Conservation (phyloP, 2,797 vertebrate genomes). For the Phoeniculus purpureus region DNA sequence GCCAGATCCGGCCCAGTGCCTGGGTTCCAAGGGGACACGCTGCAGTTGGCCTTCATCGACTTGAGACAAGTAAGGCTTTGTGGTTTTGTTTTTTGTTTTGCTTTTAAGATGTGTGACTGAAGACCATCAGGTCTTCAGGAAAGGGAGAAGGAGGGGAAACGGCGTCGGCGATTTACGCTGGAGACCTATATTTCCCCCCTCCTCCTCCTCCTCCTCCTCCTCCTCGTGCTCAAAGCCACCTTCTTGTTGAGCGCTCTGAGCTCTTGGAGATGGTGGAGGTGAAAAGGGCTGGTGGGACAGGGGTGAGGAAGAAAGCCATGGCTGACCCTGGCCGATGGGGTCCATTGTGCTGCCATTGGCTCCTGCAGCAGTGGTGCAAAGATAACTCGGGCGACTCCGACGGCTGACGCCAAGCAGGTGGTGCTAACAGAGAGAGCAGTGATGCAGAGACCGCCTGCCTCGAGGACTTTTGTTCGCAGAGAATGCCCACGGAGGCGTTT, state of each 20-base stretch:
- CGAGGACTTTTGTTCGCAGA: slow-evolving; percentile 66
- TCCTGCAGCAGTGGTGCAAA: slow-evolving; percentile 47
- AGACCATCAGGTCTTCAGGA: slow-evolving; percentile 86
- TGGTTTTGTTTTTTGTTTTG: slow-evolving; percentile 88
- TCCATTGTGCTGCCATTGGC: slow-evolving; percentile 64
- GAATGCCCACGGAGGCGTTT: slow-evolving; percentile 41
- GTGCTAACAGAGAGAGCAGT: slow-evolving; percentile 53
- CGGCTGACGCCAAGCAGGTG: slow-evolving; percentile 73
- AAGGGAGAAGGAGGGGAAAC: slow-evolving; percentile 74
- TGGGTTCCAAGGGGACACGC: slow-evolving; percentile 99
- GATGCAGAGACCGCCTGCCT: slow-evolving; percentile 70
- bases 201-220: background rate
- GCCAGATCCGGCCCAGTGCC: slow-evolving; percentile 99
- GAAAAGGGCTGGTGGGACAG: slow-evolving; percentile 68
- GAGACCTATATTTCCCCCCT: slow-evolving; percentile 73
- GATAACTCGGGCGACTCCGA: slow-evolving; percentile 29
- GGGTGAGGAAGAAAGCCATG: slow-evolving; percentile 67
- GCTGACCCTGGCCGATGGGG: slow-evolving; percentile 68
- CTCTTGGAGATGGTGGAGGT: slow-evolving; percentile 72
- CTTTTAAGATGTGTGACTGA: slow-evolving; percentile 88
- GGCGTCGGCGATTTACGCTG: slow-evolving; percentile 74
- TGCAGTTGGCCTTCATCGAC: slow-evolving; percentile 99
- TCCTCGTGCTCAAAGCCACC: slow-evolving; percentile 48
- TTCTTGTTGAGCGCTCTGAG: slow-evolving; percentile 62
- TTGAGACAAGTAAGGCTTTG: slow-evolving; percentile 99